phyloP scores from a whole-genome alignment of 1,140 invertebrate genomes.

The Eupeodes corollae region DNA sequence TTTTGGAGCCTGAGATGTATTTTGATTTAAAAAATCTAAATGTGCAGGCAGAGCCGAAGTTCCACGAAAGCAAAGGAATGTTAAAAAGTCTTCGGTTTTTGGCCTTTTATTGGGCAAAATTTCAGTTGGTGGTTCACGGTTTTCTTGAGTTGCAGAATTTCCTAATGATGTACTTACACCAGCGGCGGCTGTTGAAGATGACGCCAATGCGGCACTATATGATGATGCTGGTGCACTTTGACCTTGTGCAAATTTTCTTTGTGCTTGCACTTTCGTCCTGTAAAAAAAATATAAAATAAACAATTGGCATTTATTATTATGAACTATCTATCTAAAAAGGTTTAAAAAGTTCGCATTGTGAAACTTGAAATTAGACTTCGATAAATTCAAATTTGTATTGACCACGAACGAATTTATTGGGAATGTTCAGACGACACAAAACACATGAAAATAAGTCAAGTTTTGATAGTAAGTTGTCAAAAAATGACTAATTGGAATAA shows the following conservation, averaged over 20 bases:
- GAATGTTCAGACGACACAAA: too few relatives aligned
- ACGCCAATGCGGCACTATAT: slow-evolving; percentile 22
- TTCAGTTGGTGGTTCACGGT: slow-evolving; percentile 40
- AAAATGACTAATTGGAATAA: too few relatives aligned
- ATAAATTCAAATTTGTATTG: too few relatives aligned
- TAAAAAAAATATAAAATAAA: slow-evolving; percentile 13
- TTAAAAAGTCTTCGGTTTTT: slow-evolving; percentile 83
- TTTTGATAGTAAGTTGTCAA: too few relatives aligned
- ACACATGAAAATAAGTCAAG: too few relatives aligned
- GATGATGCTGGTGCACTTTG: slow-evolving; percentile 40
- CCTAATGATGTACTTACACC: slow-evolving; percentile 49
- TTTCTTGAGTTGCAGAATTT: slow-evolving; percentile 38
- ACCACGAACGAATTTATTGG: too few relatives aligned
- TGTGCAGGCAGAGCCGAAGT: slow-evolving; percentile 60
- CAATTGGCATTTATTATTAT: too few relatives aligned
- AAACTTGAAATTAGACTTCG: too few relatives aligned
- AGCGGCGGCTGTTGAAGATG: slow-evolving; percentile 34
- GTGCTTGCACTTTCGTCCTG: slow-evolving; percentile 71
- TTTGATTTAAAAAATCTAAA: slow-evolving; percentile 61
- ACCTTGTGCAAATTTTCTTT: slow-evolving; percentile 84
- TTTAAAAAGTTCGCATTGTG: too few relatives aligned
- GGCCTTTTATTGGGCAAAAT: slow-evolving; percentile 57
- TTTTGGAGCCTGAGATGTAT: slow-evolving; percentile 13
- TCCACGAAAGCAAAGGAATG: slow-evolving; percentile 77
- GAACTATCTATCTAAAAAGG: too few relatives aligned